These are phyloP conservation scores for Chionoecetes opilio DNA, from an alignment of 1,140 invertebrate genomes.

Conservation along the genomic window DNA sequence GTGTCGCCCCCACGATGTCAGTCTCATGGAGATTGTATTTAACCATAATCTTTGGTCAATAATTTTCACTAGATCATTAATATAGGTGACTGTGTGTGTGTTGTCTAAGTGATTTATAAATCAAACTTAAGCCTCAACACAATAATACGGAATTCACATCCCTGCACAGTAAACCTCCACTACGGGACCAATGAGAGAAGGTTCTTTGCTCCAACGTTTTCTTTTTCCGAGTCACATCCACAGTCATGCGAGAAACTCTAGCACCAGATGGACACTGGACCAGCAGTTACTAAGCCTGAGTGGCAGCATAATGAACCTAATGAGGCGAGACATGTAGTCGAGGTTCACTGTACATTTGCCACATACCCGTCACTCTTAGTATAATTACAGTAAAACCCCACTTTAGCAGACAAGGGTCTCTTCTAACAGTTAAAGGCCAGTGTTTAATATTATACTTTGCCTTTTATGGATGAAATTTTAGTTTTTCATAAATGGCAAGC, in stretches of 20 bases:
- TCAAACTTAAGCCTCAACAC: not conserved
- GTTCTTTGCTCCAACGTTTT: too few species aligned
- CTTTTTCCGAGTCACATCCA: too few species aligned
- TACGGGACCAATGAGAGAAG: not conserved
- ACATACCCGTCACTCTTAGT: not conserved
- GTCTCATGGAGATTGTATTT: not conserved
- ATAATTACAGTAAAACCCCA: not conserved
- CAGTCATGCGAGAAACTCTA: too few species aligned
- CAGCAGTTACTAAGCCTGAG: too few species aligned
- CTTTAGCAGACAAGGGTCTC: not conserved
- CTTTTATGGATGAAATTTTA: not conserved
- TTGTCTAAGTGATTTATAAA: not conserved
- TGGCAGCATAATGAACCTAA: too few species aligned
- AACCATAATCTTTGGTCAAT: not conserved
- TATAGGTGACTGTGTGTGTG: not conserved
- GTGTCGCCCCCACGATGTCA: not conserved
- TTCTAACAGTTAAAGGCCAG: not conserved
- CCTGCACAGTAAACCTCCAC: not conserved
- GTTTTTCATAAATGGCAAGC: not conserved
- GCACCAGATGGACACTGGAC: too few species aligned
- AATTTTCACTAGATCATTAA: not conserved
- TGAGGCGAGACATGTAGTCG: not conserved
- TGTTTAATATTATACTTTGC: not conserved
- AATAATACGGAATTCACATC: not conserved
- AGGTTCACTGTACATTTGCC: not conserved